phyloP scores from a whole-genome alignment of 1,140 invertebrate genomes.

The Augochlora pura region DNA sequence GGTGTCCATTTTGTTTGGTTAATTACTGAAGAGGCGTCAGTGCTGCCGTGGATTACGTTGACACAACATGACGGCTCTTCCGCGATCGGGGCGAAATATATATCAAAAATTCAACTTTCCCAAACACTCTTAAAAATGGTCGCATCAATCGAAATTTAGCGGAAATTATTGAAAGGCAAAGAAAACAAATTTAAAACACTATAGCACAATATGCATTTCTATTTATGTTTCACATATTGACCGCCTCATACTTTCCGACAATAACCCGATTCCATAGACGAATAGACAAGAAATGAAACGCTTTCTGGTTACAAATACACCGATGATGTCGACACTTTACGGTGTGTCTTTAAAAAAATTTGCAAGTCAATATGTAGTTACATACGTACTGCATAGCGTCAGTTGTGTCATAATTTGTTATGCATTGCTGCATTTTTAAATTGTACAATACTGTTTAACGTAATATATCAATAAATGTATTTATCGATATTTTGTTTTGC shows the following conservation, averaged over 20 bases:
- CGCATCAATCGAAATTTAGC: background rate
- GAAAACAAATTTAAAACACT: conserved; percentile 7
- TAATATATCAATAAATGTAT: too few relatives aligned
- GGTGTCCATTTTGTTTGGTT: conserved; percentile 81
- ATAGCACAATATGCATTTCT: conserved; percentile 18
- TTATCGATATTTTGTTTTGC: too few relatives aligned
- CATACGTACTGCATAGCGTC: background rate
- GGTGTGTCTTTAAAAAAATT: background rate
- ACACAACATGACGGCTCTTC: conserved; percentile 75
- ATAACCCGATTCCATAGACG: conserved; percentile 47
- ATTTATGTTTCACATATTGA: conserved; percentile 50
- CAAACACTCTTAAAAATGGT: background rate
- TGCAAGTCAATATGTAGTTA: background rate
- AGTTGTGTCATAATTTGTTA: background rate
- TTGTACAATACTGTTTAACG: too few relatives aligned
- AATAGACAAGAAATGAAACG: conserved; percentile 42
- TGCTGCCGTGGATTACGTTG: conserved; percentile 79
- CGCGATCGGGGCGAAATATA: conserved; percentile 40
- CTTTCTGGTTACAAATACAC: conserved; percentile 21
- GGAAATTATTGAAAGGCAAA: background rate
- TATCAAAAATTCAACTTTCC: conserved; percentile 24
- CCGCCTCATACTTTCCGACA: conserved; percentile 30
- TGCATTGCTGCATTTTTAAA: background rate
- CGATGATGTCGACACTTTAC: conserved; percentile 43
- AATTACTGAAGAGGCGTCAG: conserved; percentile 77